A percentile compares a stretch with the other conserved stretches of the same genome.
Conservation (phyloP, 2,113 vertebrate species). For the Lasiurus borealis region DNA sequence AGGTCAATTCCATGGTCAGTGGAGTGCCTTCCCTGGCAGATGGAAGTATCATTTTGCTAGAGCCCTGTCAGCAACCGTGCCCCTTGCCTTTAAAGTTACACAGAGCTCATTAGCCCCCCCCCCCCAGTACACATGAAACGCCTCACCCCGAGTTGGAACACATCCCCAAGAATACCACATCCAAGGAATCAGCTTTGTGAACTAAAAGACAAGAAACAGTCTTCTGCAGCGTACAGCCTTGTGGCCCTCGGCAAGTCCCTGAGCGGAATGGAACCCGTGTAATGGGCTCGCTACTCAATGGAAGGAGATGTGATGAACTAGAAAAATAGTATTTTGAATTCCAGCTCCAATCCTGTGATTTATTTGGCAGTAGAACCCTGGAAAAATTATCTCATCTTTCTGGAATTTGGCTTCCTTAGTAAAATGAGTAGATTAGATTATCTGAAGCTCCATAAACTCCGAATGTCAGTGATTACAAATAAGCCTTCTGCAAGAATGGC, state of each 20-base stretch:
- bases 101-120: neutral
- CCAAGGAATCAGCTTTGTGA: neutral
- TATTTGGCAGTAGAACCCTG: neutral
- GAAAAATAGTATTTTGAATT: neutral
- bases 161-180: neutral
- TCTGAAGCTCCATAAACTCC: neutral
- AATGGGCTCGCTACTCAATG: neutral
- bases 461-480: neutral
- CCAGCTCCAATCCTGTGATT: neutral
- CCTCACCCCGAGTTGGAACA: neutral
- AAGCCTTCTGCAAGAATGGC: neutral
- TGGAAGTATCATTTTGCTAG: neutral
- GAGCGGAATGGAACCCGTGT: accelerated
- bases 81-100: neutral
- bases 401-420: neutral
- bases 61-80: neutral
- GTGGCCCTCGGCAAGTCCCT: neutral
- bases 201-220: neutral
- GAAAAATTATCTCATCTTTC: neutral
- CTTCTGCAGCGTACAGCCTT: neutral
- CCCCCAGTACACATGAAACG: neutral
- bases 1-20: neutral
- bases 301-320: neutral
- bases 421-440: neutral
- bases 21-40: neutral